phyloP scores from a whole-genome alignment of 2,113 vertebrate species.

The Xerus inauris region DNA sequence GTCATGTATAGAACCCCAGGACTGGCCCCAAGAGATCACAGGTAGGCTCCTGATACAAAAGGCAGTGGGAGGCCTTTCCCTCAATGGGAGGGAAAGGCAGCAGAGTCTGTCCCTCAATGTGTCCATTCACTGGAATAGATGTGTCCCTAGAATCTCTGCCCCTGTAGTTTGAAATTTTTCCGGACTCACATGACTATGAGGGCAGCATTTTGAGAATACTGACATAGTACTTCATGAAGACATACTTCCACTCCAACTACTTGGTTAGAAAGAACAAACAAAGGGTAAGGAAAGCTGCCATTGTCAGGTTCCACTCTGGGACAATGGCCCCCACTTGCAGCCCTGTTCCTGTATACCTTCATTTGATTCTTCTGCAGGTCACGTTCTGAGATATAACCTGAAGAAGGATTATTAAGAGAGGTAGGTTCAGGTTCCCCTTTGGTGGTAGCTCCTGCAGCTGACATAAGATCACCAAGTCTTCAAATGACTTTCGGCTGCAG shows the following conservation, averaged over 20 bases:
- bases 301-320: background rate
- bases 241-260: constrained; percentile 83
- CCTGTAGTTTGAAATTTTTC: background rate
- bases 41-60: constrained; percentile 83
- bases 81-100: too few species aligned
- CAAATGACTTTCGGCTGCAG: constrained; percentile 84
- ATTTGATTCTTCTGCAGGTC: constrained; percentile 83
- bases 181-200: constrained; percentile 87
- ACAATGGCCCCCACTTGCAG: background rate
- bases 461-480: constrained; percentile 85
- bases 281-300: background rate
- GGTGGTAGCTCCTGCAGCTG: constrained; percentile 80
- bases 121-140: background rate
- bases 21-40: constrained; percentile 80
- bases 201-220: constrained; percentile 85
- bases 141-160: background rate
- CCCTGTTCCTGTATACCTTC: constrained; percentile 76
- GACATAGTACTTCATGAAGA: constrained; percentile 87
- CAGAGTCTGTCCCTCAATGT: background rate
- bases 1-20: constrained; percentile 87
- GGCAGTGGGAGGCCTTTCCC: background rate
- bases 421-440: background rate
- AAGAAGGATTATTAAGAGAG: background rate
- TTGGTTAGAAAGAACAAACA: background rate
- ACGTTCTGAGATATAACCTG: constrained; percentile 84